Percentiles rank a stretch among this genome's conserved stretches.
phyloP scores from a whole-genome alignment of 2,888 invertebrate genomes.

The Melipona beecheii region DNA sequence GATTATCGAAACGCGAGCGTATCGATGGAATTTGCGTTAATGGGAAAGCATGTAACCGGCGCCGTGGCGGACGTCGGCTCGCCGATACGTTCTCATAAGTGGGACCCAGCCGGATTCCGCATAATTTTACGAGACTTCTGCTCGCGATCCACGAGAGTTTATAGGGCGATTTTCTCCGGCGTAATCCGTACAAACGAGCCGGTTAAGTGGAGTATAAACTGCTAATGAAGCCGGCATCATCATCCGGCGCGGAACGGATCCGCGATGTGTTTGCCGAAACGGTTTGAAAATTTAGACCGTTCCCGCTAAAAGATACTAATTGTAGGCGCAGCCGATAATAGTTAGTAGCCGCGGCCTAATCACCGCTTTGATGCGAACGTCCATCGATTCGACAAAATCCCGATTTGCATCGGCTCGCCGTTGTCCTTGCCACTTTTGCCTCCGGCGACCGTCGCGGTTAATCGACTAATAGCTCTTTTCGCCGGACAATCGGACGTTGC shows the following conservation, averaged over 20 bases:
- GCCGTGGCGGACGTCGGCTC: neutral
- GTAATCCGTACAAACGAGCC: conserved; percentile 64
- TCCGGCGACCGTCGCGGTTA: neutral
- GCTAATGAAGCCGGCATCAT: conserved; percentile 65
- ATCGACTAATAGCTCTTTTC: neutral
- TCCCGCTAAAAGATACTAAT: conserved; percentile 74
- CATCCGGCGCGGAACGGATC: conserved; percentile 57
- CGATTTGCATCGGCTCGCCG: conserved; percentile 37
- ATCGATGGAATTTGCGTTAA: conserved; percentile 36
- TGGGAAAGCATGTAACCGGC: conserved; percentile 48
- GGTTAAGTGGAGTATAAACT: conserved; percentile 64
- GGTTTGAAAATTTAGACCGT: conserved; percentile 72
- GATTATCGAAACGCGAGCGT: conserved; percentile 35
- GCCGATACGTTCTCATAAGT: conserved; percentile 33
- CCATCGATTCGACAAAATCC: conserved; percentile 59
- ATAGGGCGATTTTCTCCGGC: conserved; percentile 58
- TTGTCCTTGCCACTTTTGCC: conserved; percentile 42
- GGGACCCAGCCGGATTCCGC: conserved; percentile 40
- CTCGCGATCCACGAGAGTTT: conserved; percentile 31
- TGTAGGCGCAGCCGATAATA: conserved; percentile 70
- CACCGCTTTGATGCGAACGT: conserved; percentile 41
- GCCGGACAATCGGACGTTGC: neutral
- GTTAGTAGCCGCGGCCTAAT: conserved; percentile 60
- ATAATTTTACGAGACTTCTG: conserved; percentile 67
- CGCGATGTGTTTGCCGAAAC: conserved; percentile 69